Percentiles rank a stretch among this genome's conserved stretches.
These are phyloP conservation scores for Pterocles orientalis DNA, from an alignment of 2,113 vertebrate genomes.

Conservation along the genomic window DNA sequence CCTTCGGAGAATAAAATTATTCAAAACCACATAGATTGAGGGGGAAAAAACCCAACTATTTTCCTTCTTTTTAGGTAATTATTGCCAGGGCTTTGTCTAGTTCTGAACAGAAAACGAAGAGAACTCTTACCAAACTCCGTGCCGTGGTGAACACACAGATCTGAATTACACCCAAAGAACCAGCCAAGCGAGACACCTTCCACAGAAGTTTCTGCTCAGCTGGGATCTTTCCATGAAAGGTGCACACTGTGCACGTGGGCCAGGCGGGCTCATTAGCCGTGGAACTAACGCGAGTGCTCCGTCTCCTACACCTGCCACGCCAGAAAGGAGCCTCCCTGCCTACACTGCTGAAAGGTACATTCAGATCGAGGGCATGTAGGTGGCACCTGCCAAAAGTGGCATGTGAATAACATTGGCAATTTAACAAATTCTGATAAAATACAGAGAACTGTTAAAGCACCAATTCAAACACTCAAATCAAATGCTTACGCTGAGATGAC, in stretches of 20 bases:
- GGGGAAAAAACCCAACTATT: neutral
- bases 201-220: neutral
- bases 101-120: neutral
- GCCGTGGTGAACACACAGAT: neutral
- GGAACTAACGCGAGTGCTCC: neutral
- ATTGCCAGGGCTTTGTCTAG: neutral
- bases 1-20: neutral
- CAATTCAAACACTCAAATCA: constrained; percentile 39
- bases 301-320: neutral
- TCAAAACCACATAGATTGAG: neutral
- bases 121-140: neutral
- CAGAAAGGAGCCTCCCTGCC: too few species aligned
- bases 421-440: constrained; percentile 20
- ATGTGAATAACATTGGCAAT: constrained; percentile 15
- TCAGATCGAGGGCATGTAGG: constrained; percentile 50
- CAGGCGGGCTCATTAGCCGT: neutral
- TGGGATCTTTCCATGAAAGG: neutral
- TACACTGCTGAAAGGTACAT: neutral
- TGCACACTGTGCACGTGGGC: neutral
- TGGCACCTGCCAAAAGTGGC: constrained; percentile 56
- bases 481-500: neutral
- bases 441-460: constrained; percentile 31
- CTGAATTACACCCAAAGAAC: neutral
- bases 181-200: neutral
- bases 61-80: neutral